Base-by-base conservation (phyloP, 2,888 invertebrate genomes). In the Leucoma salicis region DNA sequence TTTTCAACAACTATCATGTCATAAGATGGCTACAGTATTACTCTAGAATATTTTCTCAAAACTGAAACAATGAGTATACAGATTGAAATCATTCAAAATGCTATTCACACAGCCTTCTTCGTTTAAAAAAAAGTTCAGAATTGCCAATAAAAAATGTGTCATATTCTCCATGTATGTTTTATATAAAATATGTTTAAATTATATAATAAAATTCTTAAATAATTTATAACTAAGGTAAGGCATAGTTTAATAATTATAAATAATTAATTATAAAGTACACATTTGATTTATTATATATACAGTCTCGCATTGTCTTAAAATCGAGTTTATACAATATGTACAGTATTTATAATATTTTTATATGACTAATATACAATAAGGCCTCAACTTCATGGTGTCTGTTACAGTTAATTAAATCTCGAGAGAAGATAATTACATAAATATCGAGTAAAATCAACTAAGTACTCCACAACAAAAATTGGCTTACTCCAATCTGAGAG, bases 251-350 rank as follows among this genome's bases (percentile, higher is more conserved):
- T 78, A 74, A 75, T 78, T 78, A 86, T 84, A 86, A 84, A 86
- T 86, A 83, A 63, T 75, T 81, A 73, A 80, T 79, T 82, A 82
- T 79, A 79, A 74, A 79, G 79, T 82, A 83, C 79, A 83, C 70
- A 69, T 76, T 76, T 72, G 63, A 74, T 70, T 75, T 78, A 74
- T 28, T 84, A 80, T 85, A n/a, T n/a, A 78, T 82, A 87, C 86
- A 87, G 87, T 86, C 87, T 86, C 83, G 81, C 78, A 68, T 73
- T 79, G 77, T 76, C 78, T 86, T 85, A 84, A 80, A 85, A 78
- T 78, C 74, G 78, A 82, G 70, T 73, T 50, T 78, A 70, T 77
- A 76, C 70, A 77, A 60, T 74, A 68, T 65, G 70, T 78, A 82
- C 76, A 79, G 65, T 46, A 13, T 13, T 74, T 70, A 68, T 63